Evolutionary conservation across 2,888 invertebrate genomes (phyloP), one percentile per base, ranked within the genome.

Genomic region (Himalopsyche kuldschensis): DNA sequence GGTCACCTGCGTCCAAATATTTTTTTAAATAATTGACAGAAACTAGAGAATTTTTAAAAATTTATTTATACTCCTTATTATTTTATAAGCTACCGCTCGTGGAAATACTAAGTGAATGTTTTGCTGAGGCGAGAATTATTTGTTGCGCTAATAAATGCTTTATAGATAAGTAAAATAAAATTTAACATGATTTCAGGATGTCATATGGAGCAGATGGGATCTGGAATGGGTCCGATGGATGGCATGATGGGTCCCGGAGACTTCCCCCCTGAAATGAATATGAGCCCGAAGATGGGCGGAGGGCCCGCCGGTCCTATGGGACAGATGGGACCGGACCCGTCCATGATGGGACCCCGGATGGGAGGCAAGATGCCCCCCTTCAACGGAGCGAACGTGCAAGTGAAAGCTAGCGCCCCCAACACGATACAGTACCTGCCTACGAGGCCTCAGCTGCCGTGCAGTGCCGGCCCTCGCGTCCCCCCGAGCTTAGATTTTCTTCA

Each of bases 351-450:
- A 27, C 94, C 95, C 75, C 91, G 93, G 17, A 92, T 93, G 90
- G 93, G 93, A 80, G 91, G 90, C 0, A 92, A 92, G 86, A 92
- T 92, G 92, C 90, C 91, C 20, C 94, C 94, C 10, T 93, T 93
- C 88, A 94, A 93, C 88, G 92, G 92, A 10, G 92, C 92, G 11
- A 98, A 97, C 90, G 96, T 97, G 69, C 97, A 97, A 91, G 98
- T 99, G 32, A 98, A 98, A 90, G 96, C 98, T 11, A 98, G 97
- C 90, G 98, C 98, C 15, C 98, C 99, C 0, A 99, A 99, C 90
- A 99, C 99, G 48, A 99, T 99, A 89, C 98, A 99, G 92, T 99
- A 99, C 93, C 94, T 98, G 90, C 99, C 99, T 30, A 97, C 98
- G 80, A 94, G 98, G 90, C 97, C 98, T n/a, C 97, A 97, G 89